phyloP scores from a whole-genome alignment of 2,888 invertebrate genomes.

The Prosopocoilus inquinatus region DNA sequence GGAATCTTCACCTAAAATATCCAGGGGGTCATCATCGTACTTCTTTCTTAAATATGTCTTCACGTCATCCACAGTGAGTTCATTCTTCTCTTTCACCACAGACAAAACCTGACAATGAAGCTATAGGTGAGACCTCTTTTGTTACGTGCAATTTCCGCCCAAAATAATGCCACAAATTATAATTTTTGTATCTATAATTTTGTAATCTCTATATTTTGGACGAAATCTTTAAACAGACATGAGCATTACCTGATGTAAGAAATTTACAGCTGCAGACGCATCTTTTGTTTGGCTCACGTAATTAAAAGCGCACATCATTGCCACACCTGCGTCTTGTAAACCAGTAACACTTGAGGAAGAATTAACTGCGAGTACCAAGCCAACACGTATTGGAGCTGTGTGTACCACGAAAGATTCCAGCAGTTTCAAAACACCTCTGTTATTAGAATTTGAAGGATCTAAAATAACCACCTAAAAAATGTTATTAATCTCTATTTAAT shows the following conservation, averaged over 20 bases:
- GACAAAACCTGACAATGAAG: slow-evolving; percentile 54
- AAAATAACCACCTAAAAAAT: slow-evolving; percentile 73
- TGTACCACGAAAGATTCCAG: slow-evolving; percentile 90
- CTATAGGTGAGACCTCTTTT: neutral
- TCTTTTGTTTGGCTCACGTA: slow-evolving; percentile 79
- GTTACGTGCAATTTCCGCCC: neutral
- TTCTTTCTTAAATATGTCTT: slow-evolving; percentile 66
- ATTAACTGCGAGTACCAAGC: slow-evolving; percentile 75
- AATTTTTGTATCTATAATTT: slow-evolving; percentile 9
- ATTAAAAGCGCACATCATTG: slow-evolving; percentile 86
- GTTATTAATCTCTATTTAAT: too few relatives aligned
- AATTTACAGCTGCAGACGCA: slow-evolving; percentile 74
- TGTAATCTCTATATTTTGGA: neutral
- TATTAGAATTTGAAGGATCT: slow-evolving; percentile 72
- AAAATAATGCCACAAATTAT: neutral
- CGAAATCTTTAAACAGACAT: neutral
- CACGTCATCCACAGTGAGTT: slow-evolving; percentile 66
- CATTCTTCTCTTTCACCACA: slow-evolving; percentile 50
- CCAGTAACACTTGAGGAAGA: slow-evolving; percentile 58
- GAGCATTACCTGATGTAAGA: slow-evolving; percentile 47
- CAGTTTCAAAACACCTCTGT: slow-evolving; percentile 75
- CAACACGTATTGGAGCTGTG: slow-evolving; percentile 86
- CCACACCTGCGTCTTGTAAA: slow-evolving; percentile 71
- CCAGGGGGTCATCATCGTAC: slow-evolving; percentile 59
- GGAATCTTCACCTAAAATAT: slow-evolving; percentile 80